These are phyloP conservation scores for Schrankia costaestrigalis DNA, from an alignment of 2,888 invertebrate species.

Conservation along the genomic window DNA sequence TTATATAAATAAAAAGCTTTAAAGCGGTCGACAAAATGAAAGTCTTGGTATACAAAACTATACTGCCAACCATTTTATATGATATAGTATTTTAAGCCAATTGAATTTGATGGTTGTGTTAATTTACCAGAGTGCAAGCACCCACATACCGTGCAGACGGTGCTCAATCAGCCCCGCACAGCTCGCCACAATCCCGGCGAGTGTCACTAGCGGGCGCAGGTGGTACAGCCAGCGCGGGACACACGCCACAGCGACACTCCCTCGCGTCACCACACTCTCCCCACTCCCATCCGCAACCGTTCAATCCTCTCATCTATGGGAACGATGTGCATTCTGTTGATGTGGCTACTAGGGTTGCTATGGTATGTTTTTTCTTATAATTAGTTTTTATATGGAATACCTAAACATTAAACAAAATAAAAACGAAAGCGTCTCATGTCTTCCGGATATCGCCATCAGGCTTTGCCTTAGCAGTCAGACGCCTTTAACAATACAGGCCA, in stretches of 20 bases:
- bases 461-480: too few relatives aligned
- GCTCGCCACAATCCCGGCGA: slow-evolving; percentile 67
- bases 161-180: slow-evolving; percentile 56
- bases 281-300: slow-evolving; percentile 67
- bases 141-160: slow-evolving; percentile 49
- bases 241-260: slow-evolving; percentile 67
- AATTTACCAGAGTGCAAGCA: slow-evolving; percentile 53
- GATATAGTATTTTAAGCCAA: too few relatives aligned
- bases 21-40: too few relatives aligned
- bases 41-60: too few relatives aligned
- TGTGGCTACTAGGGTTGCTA: slow-evolving; percentile 95
- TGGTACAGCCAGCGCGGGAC: slow-evolving; percentile 49
- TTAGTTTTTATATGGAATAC: background rate
- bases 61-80: too few relatives aligned
- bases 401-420: too few relatives aligned
- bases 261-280: slow-evolving; percentile 61
- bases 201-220: slow-evolving; percentile 51
- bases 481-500: too few relatives aligned
- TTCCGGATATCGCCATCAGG: too few relatives aligned
- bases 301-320: slow-evolving; percentile 95
- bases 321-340: slow-evolving; percentile 99
- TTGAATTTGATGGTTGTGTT: background rate
- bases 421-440: too few relatives aligned
- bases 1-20: too few relatives aligned
- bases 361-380: slow-evolving; percentile 30